Percentiles rank a stretch among this genome's conserved stretches.
Conservation (phyloP, 2,113 vertebrate species). For the Lynx canadensis region DNA sequence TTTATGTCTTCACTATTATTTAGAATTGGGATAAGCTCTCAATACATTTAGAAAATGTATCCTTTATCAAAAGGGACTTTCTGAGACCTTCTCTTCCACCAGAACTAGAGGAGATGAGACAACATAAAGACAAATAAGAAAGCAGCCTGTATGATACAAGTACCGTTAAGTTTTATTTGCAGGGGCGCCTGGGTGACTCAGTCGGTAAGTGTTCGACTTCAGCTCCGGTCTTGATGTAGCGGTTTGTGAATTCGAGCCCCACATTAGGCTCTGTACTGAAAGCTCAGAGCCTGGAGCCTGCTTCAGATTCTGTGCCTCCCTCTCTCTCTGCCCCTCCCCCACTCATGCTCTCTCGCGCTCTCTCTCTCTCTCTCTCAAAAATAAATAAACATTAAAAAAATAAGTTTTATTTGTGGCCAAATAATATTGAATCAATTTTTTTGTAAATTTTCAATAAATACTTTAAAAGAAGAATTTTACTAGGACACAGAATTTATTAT, state of each 20-base stretch:
- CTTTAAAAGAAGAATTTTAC: neutral
- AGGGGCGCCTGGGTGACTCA: no score
- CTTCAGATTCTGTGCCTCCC: no score
- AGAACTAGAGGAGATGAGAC: neutral
- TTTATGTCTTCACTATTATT: neutral
- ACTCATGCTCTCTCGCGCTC: no score
- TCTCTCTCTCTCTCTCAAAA: no score
- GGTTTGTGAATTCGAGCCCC: no score
- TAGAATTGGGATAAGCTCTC: constrained; percentile 51
- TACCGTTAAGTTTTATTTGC: neutral
- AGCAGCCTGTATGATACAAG: neutral
- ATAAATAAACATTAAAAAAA: no score
- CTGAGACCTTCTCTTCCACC: neutral
- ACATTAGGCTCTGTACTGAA: no score
- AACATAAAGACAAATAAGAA: neutral
- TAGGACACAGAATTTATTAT: neutral
- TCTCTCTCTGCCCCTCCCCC: no score
- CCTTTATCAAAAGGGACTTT: neutral
- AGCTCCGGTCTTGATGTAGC: no score
- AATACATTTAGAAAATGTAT: neutral
- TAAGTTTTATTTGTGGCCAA: neutral
- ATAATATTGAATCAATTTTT: neutral
- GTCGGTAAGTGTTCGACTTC: no score
- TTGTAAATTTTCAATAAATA: neutral
- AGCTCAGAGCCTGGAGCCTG: no score